phyloP scores from a whole-genome alignment of 2,113 vertebrate genomes.

The Xenopus borealis region DNA sequence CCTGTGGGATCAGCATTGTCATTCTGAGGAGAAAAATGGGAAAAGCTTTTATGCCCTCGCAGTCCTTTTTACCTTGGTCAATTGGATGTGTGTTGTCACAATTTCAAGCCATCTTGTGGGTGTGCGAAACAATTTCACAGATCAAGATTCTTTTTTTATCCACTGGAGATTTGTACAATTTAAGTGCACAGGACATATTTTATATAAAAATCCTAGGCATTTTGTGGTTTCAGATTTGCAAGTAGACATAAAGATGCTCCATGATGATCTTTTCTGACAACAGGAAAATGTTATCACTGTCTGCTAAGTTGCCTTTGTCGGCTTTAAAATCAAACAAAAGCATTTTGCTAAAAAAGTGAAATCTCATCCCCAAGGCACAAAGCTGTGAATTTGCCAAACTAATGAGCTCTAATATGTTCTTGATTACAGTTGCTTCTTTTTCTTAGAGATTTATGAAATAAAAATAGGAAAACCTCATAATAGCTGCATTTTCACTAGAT shows the following conservation, averaged over 20 bases:
- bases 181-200: background rate
- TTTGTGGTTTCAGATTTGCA: no score
- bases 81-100: background rate
- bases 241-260: no score
- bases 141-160: no score
- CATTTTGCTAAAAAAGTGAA: constrained; percentile 28
- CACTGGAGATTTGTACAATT: background rate
- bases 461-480: constrained; percentile 24
- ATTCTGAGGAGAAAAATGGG: background rate
- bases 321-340: background rate
- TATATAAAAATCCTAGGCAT: no score
- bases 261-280: no score
- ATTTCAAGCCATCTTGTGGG: background rate
- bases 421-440: no score
- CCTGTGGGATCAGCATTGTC: constrained; percentile 3
- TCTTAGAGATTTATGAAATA: constrained; percentile 10
- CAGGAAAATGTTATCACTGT: no score
- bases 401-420: constrained; percentile 15
- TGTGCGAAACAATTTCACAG: background rate
- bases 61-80: background rate
- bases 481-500: constrained; percentile 48
- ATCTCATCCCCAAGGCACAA: background rate
- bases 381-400: constrained; percentile 21
- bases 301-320: background rate
- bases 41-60: background rate